Evolutionary conservation across 2,113 vertebrate species (phyloP), one percentile per base, ranked within the genome.

Genomic region (Bos indicus): DNA sequence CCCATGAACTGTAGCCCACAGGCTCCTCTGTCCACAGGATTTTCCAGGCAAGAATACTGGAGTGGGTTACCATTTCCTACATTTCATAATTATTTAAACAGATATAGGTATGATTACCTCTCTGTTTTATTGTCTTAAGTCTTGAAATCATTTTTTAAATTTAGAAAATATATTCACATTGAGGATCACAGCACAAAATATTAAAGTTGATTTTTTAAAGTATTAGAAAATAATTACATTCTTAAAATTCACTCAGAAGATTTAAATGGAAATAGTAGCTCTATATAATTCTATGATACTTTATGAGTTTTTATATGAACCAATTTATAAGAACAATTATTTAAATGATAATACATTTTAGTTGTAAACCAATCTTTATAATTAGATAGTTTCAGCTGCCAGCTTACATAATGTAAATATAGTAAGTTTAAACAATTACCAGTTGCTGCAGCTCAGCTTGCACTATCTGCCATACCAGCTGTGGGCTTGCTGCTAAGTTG

Each of bases 311-410:
- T 93, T 88, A 56, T 57, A 60, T 59, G 57, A 97, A 52, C 11
- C n/a, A 82, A 88, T 91, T 93, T 91, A 54, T 62, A 95, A 97
- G 85, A 77, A 43, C 23, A 93, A 40, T 54, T 89, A 87, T 93
- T 87, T 91, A 28, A 52, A 93, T 57, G 36, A 74, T 56, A 52
- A 62, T 54, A 28, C 36, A 51, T 78, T 83, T 94, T 83, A 92
- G 28, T 59, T 93, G 46, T 46, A 93, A 88, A 95, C 30, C 33
- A 82, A 51, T 77, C 36, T 91, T 93, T 59, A 88, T 54, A 77
- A 33, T 43, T 86, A 74, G 26, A 93, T 59, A 51, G 54, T 95
- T 88, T 88, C 52, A 62, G 64, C 46, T 56, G 94, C 28, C 33
- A 57, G 82, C 21, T 86, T 64, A 78, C 3, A 43, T 88, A 56